Evolutionary conservation across 2,888 invertebrate species (phyloP).

Genomic region (Cremastinae sp.): DNA sequence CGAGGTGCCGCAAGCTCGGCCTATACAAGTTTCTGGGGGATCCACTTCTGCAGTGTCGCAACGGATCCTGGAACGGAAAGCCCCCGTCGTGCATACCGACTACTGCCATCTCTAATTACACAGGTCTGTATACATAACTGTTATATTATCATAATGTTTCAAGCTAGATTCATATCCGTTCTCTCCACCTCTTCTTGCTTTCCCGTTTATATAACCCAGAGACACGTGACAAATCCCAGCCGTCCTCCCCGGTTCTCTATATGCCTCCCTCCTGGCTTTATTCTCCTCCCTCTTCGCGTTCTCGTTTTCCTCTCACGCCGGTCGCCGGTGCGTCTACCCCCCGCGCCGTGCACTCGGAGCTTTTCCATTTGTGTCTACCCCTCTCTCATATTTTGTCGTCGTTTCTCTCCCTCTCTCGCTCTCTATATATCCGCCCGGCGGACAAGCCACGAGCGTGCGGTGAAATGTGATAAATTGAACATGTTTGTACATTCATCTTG

Average conservation of each 20-base stretch:
- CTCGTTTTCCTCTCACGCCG: background rate
- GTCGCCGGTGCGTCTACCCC: background rate
- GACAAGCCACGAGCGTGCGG: constrained; percentile 27
- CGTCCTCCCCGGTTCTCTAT: constrained; percentile 1
- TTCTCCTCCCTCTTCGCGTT: background rate
- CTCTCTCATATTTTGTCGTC: constrained; percentile 39
- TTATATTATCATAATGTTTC: constrained; percentile 57
- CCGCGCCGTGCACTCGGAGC: background rate
- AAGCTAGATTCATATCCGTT: constrained; percentile 47
- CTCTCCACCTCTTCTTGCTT: background rate
- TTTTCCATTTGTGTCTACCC: constrained; percentile 14
- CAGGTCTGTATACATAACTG: constrained; percentile 82
- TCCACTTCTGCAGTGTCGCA: constrained; percentile 88
- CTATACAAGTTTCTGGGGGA: constrained; percentile 92
- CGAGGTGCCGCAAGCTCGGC: constrained; percentile 91
- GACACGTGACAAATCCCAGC: constrained; percentile 58
- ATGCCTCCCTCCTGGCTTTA: constrained; percentile 1
- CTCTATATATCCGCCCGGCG: constrained; percentile 13
- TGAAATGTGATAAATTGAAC: constrained; percentile 56
- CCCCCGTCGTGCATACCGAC: constrained; percentile 93
- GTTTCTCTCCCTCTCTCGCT: constrained; percentile 15
- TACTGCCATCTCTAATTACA: constrained; percentile 91
- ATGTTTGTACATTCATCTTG: constrained; percentile 53
- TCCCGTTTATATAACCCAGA: constrained; percentile 1
- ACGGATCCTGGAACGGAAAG: constrained; percentile 90